Conservation (phyloP, 1,140 invertebrate genomes). For the Saxidomus purpurata region DNA sequence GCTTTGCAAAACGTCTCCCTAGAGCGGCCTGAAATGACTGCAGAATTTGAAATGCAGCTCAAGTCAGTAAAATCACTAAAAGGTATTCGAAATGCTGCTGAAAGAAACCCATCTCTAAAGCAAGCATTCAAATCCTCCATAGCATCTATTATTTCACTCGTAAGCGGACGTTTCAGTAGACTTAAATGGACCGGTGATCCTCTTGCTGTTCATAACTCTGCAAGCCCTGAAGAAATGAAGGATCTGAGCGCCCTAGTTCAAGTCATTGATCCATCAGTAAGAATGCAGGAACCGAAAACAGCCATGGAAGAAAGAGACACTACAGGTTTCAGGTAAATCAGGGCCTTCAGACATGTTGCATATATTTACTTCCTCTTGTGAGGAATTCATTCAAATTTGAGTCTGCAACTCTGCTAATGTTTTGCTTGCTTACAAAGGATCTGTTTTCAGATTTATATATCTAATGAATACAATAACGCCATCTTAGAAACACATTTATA, state of each 20-base stretch:
- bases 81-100: constrained; percentile 39
- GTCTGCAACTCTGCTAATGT: too few species aligned
- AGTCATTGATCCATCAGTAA: constrained; percentile 7
- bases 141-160: background rate
- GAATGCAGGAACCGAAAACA: constrained; percentile 5
- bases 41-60: constrained; percentile 39
- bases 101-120: constrained; percentile 43
- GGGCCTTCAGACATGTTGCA: too few species aligned
- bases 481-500: too few species aligned
- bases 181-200: constrained; percentile 51
- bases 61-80: constrained; percentile 53
- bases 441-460: too few species aligned
- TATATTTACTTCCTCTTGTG: too few species aligned
- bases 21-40: constrained; percentile 25
- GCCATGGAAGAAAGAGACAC: constrained; percentile 49
- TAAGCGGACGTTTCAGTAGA: constrained; percentile 37
- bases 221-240: constrained; percentile 37
- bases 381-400: too few species aligned
- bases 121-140: constrained; percentile 16
- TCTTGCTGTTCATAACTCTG: constrained; percentile 46
- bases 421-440: too few species aligned
- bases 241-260: constrained; percentile 18
- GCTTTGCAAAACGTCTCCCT: constrained; percentile 56
- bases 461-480: too few species aligned
- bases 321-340: constrained; percentile 63